Conservation (phyloP, 2,888 invertebrate genomes). For the Trypoxylon attenuatum region DNA sequence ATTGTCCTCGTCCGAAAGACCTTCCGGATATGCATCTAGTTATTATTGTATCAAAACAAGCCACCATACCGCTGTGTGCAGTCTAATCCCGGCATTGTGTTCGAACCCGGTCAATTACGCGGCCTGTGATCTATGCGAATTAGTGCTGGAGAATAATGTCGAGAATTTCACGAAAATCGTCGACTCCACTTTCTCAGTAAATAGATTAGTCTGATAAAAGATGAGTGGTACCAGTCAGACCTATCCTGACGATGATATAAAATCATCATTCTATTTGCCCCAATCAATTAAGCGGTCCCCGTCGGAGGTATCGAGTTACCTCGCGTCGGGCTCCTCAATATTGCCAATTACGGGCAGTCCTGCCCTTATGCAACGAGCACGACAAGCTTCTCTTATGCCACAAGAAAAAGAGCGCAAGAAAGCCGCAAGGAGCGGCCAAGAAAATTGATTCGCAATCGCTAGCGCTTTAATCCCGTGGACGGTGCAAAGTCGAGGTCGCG, state of each 20-base stretch:
- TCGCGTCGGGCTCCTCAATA: background rate
- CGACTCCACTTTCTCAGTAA: too few species aligned
- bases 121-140: too few species aligned
- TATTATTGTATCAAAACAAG: slow-evolving; percentile 32
- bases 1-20: slow-evolving; percentile 52
- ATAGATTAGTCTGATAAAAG: too few species aligned
- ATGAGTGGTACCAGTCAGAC: too few species aligned
- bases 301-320: slow-evolving; percentile 56
- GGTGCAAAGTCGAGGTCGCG: background rate
- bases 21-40: slow-evolving; percentile 51
- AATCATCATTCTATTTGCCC: slow-evolving; percentile 55
- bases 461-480: slow-evolving; percentile 19
- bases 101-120: background rate
- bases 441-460: background rate
- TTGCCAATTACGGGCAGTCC: background rate
- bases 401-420: too few species aligned
- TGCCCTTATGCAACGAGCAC: background rate
- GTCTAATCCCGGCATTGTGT: slow-evolving; percentile 27
- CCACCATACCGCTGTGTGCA: slow-evolving; percentile 11
- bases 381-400: too few species aligned
- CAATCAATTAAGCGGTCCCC: slow-evolving; percentile 55
- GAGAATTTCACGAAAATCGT: too few species aligned
- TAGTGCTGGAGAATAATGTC: too few species aligned
- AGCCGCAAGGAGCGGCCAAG: too few species aligned
- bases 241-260: too few species aligned